These are phyloP conservation scores for Tetragonula carbonaria DNA, from an alignment of 2,888 invertebrate genomes.

Conservation along the genomic window DNA sequence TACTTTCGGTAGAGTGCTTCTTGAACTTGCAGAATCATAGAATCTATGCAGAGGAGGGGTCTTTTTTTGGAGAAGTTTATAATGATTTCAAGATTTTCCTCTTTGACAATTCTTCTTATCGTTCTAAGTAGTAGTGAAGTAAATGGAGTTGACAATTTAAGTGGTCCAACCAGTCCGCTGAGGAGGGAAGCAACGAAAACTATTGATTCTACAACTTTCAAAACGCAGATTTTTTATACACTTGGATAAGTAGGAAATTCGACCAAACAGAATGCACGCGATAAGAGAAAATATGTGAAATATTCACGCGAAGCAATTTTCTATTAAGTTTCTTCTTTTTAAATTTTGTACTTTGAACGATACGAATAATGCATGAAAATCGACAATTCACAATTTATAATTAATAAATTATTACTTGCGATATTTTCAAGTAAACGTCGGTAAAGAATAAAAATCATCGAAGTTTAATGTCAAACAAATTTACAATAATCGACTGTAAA, in stretches of 20 bases:
- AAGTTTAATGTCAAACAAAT: neutral
- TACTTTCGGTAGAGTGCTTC: neutral
- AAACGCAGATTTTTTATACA: too few relatives aligned
- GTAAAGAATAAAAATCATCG: neutral
- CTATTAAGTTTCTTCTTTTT: too few relatives aligned
- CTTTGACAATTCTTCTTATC: neutral
- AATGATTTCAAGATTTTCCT: neutral
- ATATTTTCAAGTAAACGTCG: neutral
- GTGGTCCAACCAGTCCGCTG: too few relatives aligned
- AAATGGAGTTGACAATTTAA: too few relatives aligned
- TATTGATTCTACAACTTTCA: too few relatives aligned
- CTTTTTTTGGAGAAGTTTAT: neutral
- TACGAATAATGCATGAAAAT: too few relatives aligned
- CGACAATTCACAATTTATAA: neutral
- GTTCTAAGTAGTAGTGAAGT: neutral
- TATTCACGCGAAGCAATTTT: too few relatives aligned
- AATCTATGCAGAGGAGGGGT: neutral
- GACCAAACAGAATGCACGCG: too few relatives aligned
- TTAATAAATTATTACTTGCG: neutral
- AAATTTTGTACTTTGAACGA: too few relatives aligned
- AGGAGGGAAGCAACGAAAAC: too few relatives aligned
- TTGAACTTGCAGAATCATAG: neutral
- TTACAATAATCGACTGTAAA: neutral
- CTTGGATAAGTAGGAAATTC: too few relatives aligned
- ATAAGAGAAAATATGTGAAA: too few relatives aligned